Percentiles rank a stretch among this genome's conserved stretches.
Conservation (phyloP, 2,888 invertebrate species). For the Morpho achilles region DNA sequence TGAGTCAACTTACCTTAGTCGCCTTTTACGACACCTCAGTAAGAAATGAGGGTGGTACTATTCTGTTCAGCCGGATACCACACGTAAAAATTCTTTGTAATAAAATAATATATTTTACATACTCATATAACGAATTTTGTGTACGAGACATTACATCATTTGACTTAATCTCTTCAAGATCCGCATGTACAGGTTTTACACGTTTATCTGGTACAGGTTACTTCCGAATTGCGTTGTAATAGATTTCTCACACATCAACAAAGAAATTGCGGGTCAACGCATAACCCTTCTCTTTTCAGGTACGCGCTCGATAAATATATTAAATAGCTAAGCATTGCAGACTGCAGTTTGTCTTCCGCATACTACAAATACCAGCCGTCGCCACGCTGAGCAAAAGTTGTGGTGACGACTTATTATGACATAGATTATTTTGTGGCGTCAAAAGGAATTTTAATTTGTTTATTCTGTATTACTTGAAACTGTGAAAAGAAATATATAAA, state of each 20-base stretch:
- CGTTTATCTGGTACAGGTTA: constrained; percentile 16
- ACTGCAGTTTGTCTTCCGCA: constrained; percentile 51
- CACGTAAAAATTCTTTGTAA: too few relatives aligned
- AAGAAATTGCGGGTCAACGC: constrained; percentile 25
- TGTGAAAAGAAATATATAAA: too few relatives aligned
- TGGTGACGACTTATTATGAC: constrained; percentile 20
- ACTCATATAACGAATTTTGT: too few relatives aligned
- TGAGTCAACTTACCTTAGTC: too few relatives aligned
- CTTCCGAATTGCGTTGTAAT: constrained; percentile 24
- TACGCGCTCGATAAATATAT: constrained; percentile 24
- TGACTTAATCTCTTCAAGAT: constrained; percentile 24
- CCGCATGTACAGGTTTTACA: constrained; percentile 25
- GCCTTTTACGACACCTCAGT: too few relatives aligned
- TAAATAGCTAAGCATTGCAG: constrained; percentile 33
- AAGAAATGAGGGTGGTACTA: too few relatives aligned
- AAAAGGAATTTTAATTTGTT: background rate
- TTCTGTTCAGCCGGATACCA: too few relatives aligned
- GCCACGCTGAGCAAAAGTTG: constrained; percentile 41
- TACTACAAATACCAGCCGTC: constrained; percentile 48
- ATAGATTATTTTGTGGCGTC: constrained; percentile 17
- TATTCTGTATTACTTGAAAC: too few relatives aligned
- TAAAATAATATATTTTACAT: too few relatives aligned
- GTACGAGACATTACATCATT: background rate
- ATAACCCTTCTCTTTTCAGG: constrained; percentile 26
- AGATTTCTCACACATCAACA: constrained; percentile 26